Evolutionary conservation across 1,140 invertebrate species (phyloP).

Genomic region (Drosophila quadrilineata): DNA sequence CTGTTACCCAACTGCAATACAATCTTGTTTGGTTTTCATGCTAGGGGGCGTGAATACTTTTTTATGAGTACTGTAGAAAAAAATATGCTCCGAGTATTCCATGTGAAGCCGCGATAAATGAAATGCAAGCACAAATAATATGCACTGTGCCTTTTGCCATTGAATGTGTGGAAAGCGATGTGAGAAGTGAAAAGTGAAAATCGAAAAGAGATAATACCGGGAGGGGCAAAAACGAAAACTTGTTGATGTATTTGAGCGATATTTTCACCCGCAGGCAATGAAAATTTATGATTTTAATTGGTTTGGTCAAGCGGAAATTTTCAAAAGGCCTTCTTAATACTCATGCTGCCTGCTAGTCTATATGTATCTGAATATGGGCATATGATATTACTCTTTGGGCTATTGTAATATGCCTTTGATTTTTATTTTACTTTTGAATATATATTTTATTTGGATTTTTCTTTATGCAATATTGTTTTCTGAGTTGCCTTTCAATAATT

Average conservation of each 20-base stretch:
- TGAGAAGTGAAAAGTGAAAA: no score
- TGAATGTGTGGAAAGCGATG: constrained; percentile 13
- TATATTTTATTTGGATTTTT: constrained; percentile 20
- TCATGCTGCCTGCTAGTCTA: neutral
- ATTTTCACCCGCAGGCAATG: constrained; percentile 54
- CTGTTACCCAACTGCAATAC: neutral
- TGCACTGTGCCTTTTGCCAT: constrained; percentile 5
- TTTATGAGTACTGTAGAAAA: constrained; percentile 25
- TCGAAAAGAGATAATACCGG: neutral
- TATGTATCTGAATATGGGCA: neutral
- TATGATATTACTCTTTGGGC: constrained; percentile 21
- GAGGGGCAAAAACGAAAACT: constrained; percentile 26
- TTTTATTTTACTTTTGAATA: no score
- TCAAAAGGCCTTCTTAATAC: constrained; percentile 36
- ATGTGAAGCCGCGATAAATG: constrained; percentile 42
- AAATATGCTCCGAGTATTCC: no score
- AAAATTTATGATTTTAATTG: constrained; percentile 79
- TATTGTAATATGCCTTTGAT: constrained; percentile 44
- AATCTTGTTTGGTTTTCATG: constrained; percentile 32
- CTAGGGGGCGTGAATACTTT: constrained; percentile 44
- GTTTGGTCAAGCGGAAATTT: constrained; percentile 75
- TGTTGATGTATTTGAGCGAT: constrained; percentile 61
- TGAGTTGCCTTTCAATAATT: constrained; percentile 56
- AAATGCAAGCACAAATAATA: constrained; percentile 44
- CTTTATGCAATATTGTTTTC: constrained; percentile 26